Evolutionary conservation across 1,140 invertebrate genomes (phyloP), one percentile per base, ranked within the genome.

Genomic region (Lepidostoma basale): DNA sequence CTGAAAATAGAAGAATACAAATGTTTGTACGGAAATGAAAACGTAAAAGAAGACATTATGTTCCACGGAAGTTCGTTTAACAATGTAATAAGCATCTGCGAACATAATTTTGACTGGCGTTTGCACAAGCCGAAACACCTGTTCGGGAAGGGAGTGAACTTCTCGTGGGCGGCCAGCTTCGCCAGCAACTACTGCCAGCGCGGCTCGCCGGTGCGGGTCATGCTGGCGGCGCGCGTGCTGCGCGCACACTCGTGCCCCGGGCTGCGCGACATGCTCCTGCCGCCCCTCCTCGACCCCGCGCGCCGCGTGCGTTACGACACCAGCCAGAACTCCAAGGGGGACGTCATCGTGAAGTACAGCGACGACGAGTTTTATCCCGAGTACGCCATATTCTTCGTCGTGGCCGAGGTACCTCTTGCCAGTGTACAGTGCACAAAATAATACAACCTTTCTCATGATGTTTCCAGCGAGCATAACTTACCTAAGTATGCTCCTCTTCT

Each of bases 341-440:
- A 73, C 36, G 74, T 74, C 22, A 33, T 71, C 39, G 77, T 78
- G 1, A 78, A 78, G 67, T 78, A 74, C 66, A 52, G 49, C 39
- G 76, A 78, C 45, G 68, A 72, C 63, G 77, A 78, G 67, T 78
- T 76, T 72, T 76, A 75, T 69, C 76, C 76, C 8, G 52, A 42
- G n/a, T 77, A 73, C 74, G 20, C 75, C 14, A 73, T 77, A 14
- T 44, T 69, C 66, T 75, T 74, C 62, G 54, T n/a, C n/a, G 6
- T 14, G n/a, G 44, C 28, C 10, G 23, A n/a, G 16, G 45, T n/a
- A n/a, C n/a, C n/a, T n/a, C n/a, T n/a, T n/a, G n/a, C n/a, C n/a
- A n/a, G n/a, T 26, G 18, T 80, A 77, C 78, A 78, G 77, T 78
- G 74, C 78, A 77, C 77, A 75, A n/a, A n/a, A n/a, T n/a, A n/a